These are phyloP conservation scores for Synergus itoensis DNA, from an alignment of 2,888 invertebrate species.

Conservation along the genomic window DNA sequence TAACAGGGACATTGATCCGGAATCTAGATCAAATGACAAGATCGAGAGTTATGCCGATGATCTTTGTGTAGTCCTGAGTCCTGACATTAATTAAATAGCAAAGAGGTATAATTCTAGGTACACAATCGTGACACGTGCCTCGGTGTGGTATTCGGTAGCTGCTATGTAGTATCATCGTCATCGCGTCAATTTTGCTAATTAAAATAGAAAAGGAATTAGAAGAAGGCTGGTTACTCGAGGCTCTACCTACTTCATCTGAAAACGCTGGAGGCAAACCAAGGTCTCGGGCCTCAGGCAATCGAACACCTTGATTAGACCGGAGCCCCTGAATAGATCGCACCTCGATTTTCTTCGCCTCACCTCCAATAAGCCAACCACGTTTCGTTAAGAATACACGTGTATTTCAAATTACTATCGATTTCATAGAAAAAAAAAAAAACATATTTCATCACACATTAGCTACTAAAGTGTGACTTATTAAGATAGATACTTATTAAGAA, in stretches of 20 bases:
- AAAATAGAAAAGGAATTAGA: conserved; percentile 59
- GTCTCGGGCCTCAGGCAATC: conserved; percentile 69
- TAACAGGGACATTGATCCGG: conserved; percentile 28
- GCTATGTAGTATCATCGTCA: conserved; percentile 10
- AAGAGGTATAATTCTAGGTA: not conserved
- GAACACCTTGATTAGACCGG: conserved; percentile 70
- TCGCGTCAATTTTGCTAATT: conserved; percentile 47
- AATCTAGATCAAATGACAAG: conserved; percentile 40
- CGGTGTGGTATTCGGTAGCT: conserved; percentile 20
- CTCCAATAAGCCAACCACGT: conserved; percentile 42
- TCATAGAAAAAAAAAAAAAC: not conserved
- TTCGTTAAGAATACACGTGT: not conserved
- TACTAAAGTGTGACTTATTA: not conserved
- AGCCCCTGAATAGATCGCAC: conserved; percentile 65
- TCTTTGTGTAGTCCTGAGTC: not conserved
- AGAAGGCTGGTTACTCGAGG: conserved; percentile 53
- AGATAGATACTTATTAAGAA: not conserved
- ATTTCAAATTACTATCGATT: not conserved
- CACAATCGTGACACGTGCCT: not conserved
- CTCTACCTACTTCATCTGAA: conserved; percentile 46
- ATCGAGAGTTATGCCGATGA: conserved; percentile 25
- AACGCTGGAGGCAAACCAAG: conserved; percentile 64
- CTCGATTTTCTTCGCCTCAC: conserved; percentile 56
- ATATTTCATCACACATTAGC: not conserved
- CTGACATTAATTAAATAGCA: conserved; percentile 6